Evolutionary conservation across 1,140 invertebrate genomes (phyloP).

Genomic region (Leptonema lineaticorne): DNA sequence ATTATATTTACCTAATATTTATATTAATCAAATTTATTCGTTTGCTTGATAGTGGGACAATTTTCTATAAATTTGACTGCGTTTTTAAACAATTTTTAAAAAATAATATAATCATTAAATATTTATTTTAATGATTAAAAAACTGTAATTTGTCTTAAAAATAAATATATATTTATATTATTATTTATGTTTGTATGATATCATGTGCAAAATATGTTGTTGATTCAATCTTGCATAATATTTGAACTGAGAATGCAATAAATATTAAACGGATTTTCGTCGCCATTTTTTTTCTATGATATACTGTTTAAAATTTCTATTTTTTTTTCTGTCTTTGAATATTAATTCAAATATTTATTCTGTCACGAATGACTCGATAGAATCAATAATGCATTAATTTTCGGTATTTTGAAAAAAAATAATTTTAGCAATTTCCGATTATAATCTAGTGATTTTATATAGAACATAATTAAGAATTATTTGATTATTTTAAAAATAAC

Average conservation of each 20-base stretch:
- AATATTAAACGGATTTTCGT: conserved; percentile 4
- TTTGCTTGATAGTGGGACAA: no score
- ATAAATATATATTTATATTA: background rate
- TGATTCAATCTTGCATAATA: background rate
- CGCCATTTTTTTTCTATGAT: background rate
- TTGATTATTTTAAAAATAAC: background rate
- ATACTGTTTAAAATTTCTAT: background rate
- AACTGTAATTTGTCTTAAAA: no score
- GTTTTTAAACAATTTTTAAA: no score
- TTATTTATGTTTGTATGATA: background rate
- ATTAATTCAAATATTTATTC: background rate
- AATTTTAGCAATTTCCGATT: background rate
- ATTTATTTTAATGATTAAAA: no score
- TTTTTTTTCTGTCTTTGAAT: background rate
- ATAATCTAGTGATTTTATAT: background rate
- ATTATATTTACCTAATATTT: no score
- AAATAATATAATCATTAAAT: no score
- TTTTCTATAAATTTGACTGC: no score
- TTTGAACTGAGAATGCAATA: background rate
- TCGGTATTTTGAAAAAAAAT: background rate
- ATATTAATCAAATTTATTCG: no score
- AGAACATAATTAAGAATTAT: background rate
- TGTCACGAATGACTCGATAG: background rate
- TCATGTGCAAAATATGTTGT: background rate
- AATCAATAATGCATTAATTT: background rate